Percentiles rank a stretch among this genome's conserved stretches.
Conservation (phyloP, 2,888 invertebrate species). For the Drosophila quinaria region DNA sequence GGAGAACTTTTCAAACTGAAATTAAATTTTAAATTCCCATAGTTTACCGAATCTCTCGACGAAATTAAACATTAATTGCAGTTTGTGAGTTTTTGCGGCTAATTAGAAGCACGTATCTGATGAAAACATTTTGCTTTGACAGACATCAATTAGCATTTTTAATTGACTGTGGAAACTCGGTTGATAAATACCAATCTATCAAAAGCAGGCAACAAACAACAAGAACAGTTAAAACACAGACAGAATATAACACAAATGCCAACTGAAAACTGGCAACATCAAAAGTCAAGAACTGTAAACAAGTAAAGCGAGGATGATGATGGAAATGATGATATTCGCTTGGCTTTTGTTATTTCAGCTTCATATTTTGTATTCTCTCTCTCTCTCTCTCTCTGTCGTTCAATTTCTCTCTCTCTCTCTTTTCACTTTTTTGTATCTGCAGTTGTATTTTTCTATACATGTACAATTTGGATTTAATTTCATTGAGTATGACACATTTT, state of each 20-base stretch:
- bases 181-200: conserved; percentile 64
- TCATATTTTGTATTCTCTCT: conserved; percentile 1
- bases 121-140: conserved; percentile 24
- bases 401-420: neutral
- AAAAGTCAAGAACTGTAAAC: conserved; percentile 60
- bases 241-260: conserved; percentile 28
- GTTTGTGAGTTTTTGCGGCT: conserved; percentile 37
- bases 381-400: neutral
- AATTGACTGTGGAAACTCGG: conserved; percentile 57
- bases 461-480: conserved; percentile 19
- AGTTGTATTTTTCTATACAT: conserved; percentile 3
- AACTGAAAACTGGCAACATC: conserved; percentile 23
- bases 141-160: conserved; percentile 64
- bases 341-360: conserved; percentile 27
- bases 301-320: conserved; percentile 35
- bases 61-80: conserved; percentile 44
- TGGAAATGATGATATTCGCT: conserved; percentile 39
- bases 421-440: neutral
- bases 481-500: conserved; percentile 15
- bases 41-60: conserved; percentile 22
- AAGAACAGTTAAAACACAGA: conserved; percentile 23
- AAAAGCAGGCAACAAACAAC: conserved; percentile 37
- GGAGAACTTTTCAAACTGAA: conserved; percentile 5
- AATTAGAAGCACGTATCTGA: conserved; percentile 39
- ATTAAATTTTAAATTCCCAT: conserved; percentile 23